These are phyloP conservation scores for Nothocercus nigrocapillus DNA, from an alignment of 2,113 vertebrate species.

Conservation along the genomic window DNA sequence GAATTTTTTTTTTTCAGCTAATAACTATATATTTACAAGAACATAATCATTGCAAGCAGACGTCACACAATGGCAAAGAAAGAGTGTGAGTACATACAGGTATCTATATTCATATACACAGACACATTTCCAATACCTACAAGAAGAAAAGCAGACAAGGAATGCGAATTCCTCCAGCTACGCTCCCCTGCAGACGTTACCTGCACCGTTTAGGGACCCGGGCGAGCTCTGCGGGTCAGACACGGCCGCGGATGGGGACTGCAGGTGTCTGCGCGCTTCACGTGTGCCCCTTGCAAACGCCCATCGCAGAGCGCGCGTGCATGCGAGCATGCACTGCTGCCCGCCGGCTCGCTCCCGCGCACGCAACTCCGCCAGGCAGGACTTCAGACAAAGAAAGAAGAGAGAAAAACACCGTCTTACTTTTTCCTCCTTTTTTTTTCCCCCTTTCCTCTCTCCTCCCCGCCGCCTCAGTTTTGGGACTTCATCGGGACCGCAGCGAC, in stretches of 20 bases:
- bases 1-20: not conserved
- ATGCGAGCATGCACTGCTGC: not conserved
- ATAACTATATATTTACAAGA: not conserved
- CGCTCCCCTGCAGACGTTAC: not conserved
- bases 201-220: rapidly evolving
- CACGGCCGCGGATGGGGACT: not conserved
- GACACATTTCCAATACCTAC: rapidly evolving
- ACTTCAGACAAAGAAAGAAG: constrained; percentile 65
- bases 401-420: constrained; percentile 42
- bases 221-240: no score
- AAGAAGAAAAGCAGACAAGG: not conserved
- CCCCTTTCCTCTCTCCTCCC: not conserved
- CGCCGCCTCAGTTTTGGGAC: constrained; percentile 17
- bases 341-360: not conserved
- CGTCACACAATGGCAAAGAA: not conserved
- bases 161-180: not conserved
- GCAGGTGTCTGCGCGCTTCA: not conserved
- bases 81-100: rapidly evolving
- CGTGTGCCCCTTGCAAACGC: not conserved
- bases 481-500: not conserved
- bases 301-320: rapidly evolving
- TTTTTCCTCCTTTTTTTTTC: not conserved
- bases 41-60: not conserved
- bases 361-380: constrained; percentile 24
- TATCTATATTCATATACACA: rapidly evolving